A percentile compares a stretch with the other conserved stretches of the same genome.
Conservation (phyloP, 2,797 vertebrate species). For the Sciurus carolinensis region DNA sequence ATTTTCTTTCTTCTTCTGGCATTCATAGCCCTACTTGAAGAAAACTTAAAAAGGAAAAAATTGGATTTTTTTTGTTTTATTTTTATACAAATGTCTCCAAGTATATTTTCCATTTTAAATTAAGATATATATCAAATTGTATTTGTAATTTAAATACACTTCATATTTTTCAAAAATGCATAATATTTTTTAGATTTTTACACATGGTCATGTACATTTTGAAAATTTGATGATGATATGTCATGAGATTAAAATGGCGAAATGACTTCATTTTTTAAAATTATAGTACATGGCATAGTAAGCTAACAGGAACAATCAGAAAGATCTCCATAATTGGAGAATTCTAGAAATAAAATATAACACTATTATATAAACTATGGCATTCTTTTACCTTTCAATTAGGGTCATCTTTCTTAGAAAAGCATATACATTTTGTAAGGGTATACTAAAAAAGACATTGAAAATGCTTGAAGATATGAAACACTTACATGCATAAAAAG, state of each 20-base stretch:
- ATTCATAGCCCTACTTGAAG: conserved; percentile 37
- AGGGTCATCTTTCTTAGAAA: conserved; percentile 66
- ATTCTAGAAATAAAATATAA: conserved; percentile 77
- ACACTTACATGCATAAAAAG: conserved; percentile 26
- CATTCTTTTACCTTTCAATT: conserved; percentile 67
- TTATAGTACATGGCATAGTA: conserved; percentile 74
- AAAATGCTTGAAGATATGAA: conserved; percentile 64
- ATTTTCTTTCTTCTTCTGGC: conserved; percentile 45
- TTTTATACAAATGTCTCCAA: conserved; percentile 22
- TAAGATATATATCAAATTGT: conserved; percentile 50
- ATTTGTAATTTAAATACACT: conserved; percentile 73
- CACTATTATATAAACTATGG: conserved; percentile 76
- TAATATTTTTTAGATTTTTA: conserved; percentile 78
- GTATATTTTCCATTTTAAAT: conserved; percentile 53
- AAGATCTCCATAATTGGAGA: conserved; percentile 74
- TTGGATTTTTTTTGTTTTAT: background rate
- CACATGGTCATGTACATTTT: conserved; percentile 70
- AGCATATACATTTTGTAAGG: conserved; percentile 59
- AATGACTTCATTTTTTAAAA: conserved; percentile 81
- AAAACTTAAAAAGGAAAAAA: conserved; percentile 32
- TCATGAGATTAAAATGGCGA: conserved; percentile 76
- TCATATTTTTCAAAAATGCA: conserved; percentile 70
- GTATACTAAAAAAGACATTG: conserved; percentile 44
- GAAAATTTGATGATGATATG: conserved; percentile 72
- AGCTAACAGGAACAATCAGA: conserved; percentile 68